Evolutionary conservation across 2,888 invertebrate genomes (phyloP), one percentile per base, ranked within the genome.

Genomic region (Coelinius sp.): DNA sequence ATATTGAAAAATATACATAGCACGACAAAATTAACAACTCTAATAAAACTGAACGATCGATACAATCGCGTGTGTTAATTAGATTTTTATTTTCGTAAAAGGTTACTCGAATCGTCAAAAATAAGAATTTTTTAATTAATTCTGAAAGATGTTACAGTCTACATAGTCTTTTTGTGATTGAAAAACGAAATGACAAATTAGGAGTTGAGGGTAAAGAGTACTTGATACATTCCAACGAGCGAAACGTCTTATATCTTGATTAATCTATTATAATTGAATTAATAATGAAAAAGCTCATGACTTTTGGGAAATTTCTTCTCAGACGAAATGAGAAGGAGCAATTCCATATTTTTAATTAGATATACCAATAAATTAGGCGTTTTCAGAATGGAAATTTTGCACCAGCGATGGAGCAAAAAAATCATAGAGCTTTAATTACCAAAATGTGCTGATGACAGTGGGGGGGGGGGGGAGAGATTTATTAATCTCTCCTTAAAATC

Each of bases 191-290:
- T 69, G 65, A 73, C 65, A 59, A 49, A 24, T 35, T 46, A 66
- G 63, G 38, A 4, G 5, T 24, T 67, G 56, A 35, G 65, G 12
- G 14, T 10, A 62, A 10, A 6, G 31, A 53, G 78, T 77, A 80
- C 78, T 80, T 73, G 74, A 71, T 69, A 80, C 82, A 81, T 82
- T 82, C 81, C 82, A 79, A 65, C 76, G 62, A 75, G 75, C 77
- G 70, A 68, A 72, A 73, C 73, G 73, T 77, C 75, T 74, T 66
- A 70, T 74, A 52, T 67, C 52, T 65, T 35, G 17, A 59, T 59
- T 59, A 59, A 17, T 59, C 25, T 17, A 35, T 31, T 59, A 27
- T 31, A 59, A 35, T 31, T 6, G 31, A 35, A 35, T 31, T 35
- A 35, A 27, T n/a, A 20, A 59, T 31, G n/a, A 59, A 56, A n/a